Base-by-base conservation (phyloP, 2,888 invertebrate species). In the Uloborus plumipes region DNA sequence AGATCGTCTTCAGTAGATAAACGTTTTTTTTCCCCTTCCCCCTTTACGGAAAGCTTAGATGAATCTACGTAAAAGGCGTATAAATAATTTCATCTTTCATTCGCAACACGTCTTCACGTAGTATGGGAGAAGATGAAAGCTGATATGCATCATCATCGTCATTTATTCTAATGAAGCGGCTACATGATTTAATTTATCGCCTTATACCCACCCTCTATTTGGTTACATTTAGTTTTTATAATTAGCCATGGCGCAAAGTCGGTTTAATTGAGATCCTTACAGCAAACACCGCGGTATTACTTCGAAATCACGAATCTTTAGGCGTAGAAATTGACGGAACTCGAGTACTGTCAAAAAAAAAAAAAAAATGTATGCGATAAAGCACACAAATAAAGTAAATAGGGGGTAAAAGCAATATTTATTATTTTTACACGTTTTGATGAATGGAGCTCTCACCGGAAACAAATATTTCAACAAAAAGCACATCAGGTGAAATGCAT, bases 121-220 rank as follows among this genome's bases (percentile, higher is more conserved):
- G 65, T 58, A 66, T 65, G 58, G 65, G 64, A 77, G 76, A 61
- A 70, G 76, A 74, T 64, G 73, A 76, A 67, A 76, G 76, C 76
- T 70, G 76, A 77, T 77, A 77, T 50, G 39, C 62, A 77, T 77
- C 77, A 55, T 70, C 55, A 74, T 74, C 77, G 51, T 77, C 77
- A 77, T 77, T 77, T 77, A 77, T 77, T 77, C 70, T 77, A 77
- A 77, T 77, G 77, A 77, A 76, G 67, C 31, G 49, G 59, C 49
- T 51, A 69, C 53, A 76, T 69, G 76, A 76, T 76, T 76, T 69
- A 76, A 77, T 77, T 64, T 70, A 77, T 70, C 69, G 70, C 77
- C 49, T 77, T 51, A 64, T 70, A 64, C 53, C 77, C 69, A 77
- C 69, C 70, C 70, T 70, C 77, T 55, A 64, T 77, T 77, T 77